Percentiles rank a stretch among this genome's conserved stretches.
Evolutionary conservation across 2,888 invertebrate genomes (phyloP).

Genomic region (Beris morrisii): DNA sequence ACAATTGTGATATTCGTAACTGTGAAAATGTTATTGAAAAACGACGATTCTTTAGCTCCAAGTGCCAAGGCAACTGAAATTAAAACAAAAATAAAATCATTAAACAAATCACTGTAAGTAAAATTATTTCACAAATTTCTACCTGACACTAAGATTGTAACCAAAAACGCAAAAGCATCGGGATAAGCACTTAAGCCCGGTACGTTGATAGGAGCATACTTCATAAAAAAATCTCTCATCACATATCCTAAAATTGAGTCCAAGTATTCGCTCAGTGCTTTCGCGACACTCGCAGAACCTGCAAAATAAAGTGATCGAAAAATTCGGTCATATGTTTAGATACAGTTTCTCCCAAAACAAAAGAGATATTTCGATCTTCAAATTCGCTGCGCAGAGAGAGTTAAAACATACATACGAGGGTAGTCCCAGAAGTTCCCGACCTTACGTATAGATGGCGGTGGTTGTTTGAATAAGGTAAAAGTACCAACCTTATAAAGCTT

Average conservation of each 20-base stretch:
- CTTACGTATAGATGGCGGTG: no score
- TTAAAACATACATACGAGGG: no score
- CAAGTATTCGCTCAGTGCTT: slow-evolving; percentile 76
- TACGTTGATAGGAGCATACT: slow-evolving; percentile 67
- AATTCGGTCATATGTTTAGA: no score
- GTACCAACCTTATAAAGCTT: no score
- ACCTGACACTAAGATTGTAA: slow-evolving; percentile 73
- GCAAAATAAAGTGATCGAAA: slow-evolving; percentile 39
- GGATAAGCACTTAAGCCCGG: slow-evolving; percentile 70
- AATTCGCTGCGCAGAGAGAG: no score
- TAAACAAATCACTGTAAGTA: neutral
- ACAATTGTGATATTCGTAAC: slow-evolving; percentile 80
- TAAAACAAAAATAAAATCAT: neutral
- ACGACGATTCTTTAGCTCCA: slow-evolving; percentile 86
- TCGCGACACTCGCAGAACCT: slow-evolving; percentile 83
- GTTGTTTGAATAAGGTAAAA: no score
- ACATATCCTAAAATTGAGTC: slow-evolving; percentile 69
- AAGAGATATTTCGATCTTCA: no score
- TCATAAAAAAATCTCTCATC: slow-evolving; percentile 65
- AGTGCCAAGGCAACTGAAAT: slow-evolving; percentile 68
- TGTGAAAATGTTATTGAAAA: slow-evolving; percentile 85
- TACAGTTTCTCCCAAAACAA: no score
- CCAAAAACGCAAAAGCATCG: slow-evolving; percentile 73
- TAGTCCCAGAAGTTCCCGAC: no score
- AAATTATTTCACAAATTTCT: slow-evolving; percentile 19